A percentile compares a stretch with the other conserved stretches of the same genome.
Evolutionary conservation across 2,797 vertebrate species (phyloP).

Genomic region (Muraenolepis orangiensis): DNA sequence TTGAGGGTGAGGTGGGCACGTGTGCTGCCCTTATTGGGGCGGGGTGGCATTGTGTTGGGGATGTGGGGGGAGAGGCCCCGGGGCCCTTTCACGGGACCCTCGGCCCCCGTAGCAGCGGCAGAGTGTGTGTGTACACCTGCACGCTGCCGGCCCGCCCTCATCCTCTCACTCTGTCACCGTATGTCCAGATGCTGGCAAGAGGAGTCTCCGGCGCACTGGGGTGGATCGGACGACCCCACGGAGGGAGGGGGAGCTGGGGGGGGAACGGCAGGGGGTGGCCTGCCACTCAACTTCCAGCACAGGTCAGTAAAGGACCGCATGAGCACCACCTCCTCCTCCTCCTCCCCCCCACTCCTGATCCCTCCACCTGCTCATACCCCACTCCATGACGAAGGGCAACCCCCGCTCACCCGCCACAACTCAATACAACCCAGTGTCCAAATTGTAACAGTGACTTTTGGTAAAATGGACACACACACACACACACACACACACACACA

Average conservation of each 20-base stretch:
- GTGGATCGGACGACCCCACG: constrained; percentile 77
- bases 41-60: constrained; percentile 63
- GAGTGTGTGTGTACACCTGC: constrained; percentile 58
- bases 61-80: constrained; percentile 63
- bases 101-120: constrained; percentile 48
- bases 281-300: constrained; percentile 83
- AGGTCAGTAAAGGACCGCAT: constrained; percentile 82
- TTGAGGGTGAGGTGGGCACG: constrained; percentile 25
- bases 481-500: too few species aligned
- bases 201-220: constrained; percentile 78
- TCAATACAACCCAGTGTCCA: too few species aligned
- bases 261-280: constrained; percentile 78
- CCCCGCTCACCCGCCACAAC: constrained; percentile 46
- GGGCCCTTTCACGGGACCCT: constrained; percentile 44
- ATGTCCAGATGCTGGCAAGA: constrained; percentile 84
- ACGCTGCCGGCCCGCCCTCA: constrained; percentile 69
- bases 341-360: constrained; percentile 61
- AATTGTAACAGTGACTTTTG: too few species aligned
- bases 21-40: constrained; percentile 44
- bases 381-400: constrained; percentile 48
- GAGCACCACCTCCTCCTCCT: constrained; percentile 72
- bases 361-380: constrained; percentile 66
- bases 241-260: constrained; percentile 81
- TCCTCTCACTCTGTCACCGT: constrained; percentile 80
- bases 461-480: too few species aligned